phyloP scores from a whole-genome alignment of 1,140 invertebrate species.

The Monochamus saltuarius region DNA sequence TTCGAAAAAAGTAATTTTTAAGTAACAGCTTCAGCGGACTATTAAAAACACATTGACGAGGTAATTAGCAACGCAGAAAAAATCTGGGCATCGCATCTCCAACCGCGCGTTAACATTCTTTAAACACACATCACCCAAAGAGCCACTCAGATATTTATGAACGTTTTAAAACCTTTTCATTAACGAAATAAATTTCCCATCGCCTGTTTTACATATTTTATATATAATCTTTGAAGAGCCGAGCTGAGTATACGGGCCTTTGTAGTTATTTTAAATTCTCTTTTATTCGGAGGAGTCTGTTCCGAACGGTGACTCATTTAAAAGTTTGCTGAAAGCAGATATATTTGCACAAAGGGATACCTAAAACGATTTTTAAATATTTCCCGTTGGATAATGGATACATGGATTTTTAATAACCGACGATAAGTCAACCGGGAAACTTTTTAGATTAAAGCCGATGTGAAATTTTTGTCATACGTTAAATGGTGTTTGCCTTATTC shows the following conservation, averaged over 20 bases:
- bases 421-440: too few relatives aligned
- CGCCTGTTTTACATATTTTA: conserved; percentile 8
- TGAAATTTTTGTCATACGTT: too few relatives aligned
- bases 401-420: too few relatives aligned
- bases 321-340: conserved; percentile 15
- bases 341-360: conserved; percentile 14
- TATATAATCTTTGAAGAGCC: conserved; percentile 13
- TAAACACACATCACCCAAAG: too few relatives aligned
- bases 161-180: conserved; percentile 1
- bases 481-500: conserved; percentile 1
- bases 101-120: too few relatives aligned
- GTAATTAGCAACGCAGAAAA: too few relatives aligned
- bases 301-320: conserved; percentile 13
- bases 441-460: too few relatives aligned
- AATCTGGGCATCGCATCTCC: too few relatives aligned
- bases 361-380: conserved; percentile 9
- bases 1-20: too few relatives aligned
- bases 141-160: neutral
- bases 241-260: neutral
- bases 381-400: conserved; percentile 2
- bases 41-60: too few relatives aligned
- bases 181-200: conserved; percentile 6
- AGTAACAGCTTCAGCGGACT: too few relatives aligned
- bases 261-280: conserved; percentile 17
- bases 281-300: conserved; percentile 14